Percentiles rank a stretch among this genome's conserved stretches.
These are phyloP conservation scores for Archivesica marissinica DNA, from an alignment of 1,140 invertebrate species.

Conservation along the genomic window DNA sequence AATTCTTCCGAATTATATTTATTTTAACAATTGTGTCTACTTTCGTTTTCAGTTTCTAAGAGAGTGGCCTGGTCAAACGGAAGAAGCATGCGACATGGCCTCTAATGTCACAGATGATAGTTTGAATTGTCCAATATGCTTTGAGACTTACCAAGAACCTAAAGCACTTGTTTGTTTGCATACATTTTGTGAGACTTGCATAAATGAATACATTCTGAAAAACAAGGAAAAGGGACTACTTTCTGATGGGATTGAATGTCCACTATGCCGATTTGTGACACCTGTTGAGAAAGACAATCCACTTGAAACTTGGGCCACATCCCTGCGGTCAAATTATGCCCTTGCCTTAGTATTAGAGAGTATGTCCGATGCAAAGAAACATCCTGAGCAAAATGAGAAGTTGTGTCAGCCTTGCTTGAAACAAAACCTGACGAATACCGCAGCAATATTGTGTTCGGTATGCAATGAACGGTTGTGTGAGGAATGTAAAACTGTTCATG, in stretches of 20 bases:
- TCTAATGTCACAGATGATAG: not conserved
- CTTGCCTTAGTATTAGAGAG: not conserved
- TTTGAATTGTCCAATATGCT: not conserved
- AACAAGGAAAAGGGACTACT: not conserved
- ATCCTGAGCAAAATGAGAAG: not conserved
- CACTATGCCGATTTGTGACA: not conserved
- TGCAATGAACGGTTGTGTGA: not conserved
- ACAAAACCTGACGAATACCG: not conserved
- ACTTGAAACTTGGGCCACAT: not conserved
- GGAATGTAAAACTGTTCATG: not conserved
- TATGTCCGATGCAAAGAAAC: not conserved
- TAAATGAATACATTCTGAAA: not conserved
- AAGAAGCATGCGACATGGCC: too few relatives aligned
- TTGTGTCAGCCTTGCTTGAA: not conserved
- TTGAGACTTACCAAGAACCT: not conserved
- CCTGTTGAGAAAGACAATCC: not conserved
- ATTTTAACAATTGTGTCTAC: too few relatives aligned
- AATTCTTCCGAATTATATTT: too few relatives aligned
- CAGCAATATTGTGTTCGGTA: not conserved
- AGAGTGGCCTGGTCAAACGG: too few relatives aligned
- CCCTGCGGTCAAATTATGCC: not conserved
- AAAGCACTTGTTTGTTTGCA: not conserved
- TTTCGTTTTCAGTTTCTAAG: too few relatives aligned
- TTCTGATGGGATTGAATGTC: not conserved
- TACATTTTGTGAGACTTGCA: not conserved